phyloP scores from a whole-genome alignment of 2,797 vertebrate species.

The Sebastes vulpes region DNA sequence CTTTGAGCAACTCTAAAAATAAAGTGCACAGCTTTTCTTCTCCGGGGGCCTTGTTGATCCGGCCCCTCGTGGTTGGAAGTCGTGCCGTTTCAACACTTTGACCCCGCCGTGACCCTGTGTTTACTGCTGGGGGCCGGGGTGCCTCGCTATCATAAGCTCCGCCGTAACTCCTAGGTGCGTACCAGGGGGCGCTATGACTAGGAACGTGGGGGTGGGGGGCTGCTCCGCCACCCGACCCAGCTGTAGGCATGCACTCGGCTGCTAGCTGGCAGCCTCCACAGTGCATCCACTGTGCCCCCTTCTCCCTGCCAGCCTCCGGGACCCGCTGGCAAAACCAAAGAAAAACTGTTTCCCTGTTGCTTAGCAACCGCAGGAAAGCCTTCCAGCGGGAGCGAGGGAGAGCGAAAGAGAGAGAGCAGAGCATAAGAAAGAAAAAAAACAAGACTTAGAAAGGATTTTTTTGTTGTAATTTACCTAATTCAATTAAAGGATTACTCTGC shows the following conservation, averaged over 20 bases:
- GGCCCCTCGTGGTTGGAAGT: conserved; percentile 11
- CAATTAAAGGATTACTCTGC: conserved; percentile 79
- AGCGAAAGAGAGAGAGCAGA: conserved; percentile 28
- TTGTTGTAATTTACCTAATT: conserved; percentile 78
- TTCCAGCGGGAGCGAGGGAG: conserved; percentile 52
- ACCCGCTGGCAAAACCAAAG: conserved; percentile 61
- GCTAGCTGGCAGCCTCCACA: conserved; percentile 70
- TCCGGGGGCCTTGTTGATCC: neutral
- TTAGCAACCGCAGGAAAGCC: conserved; percentile 77
- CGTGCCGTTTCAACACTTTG: conserved; percentile 27
- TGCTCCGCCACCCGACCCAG: conserved; percentile 47
- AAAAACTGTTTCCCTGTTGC: conserved; percentile 81
- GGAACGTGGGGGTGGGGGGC: neutral
- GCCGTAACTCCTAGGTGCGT: conserved; percentile 14
- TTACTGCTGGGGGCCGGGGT: conserved; percentile 19
- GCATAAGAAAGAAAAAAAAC: conserved; percentile 14
- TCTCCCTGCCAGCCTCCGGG: conserved; percentile 71
- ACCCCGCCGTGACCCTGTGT: conserved; percentile 47
- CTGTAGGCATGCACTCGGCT: conserved; percentile 63
- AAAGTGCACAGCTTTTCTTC: neutral
- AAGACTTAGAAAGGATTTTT: conserved; percentile 54
- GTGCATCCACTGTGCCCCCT: conserved; percentile 71
- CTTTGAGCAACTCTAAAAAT: conserved; percentile 8
- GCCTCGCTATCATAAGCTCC: conserved; percentile 23
- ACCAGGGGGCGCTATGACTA: conserved; percentile 32